phyloP scores from a whole-genome alignment of 2,888 invertebrate species.

The Ceratothoa steindachneri region DNA sequence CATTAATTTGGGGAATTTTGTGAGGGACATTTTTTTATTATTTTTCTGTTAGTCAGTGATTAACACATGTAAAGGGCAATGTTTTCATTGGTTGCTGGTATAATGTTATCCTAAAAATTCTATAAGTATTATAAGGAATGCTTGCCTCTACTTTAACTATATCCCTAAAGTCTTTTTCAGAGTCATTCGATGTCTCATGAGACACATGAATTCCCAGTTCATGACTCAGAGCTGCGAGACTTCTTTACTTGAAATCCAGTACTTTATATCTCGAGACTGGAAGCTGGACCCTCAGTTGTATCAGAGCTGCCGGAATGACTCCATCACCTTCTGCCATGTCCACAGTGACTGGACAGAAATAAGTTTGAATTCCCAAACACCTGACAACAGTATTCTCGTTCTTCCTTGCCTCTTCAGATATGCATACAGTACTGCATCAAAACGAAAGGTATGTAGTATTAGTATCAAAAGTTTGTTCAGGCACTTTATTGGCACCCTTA shows the following conservation, averaged over 20 bases:
- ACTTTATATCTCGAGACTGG: slow-evolving; percentile 92
- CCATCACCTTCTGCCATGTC: slow-evolving; percentile 73
- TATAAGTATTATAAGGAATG: no score
- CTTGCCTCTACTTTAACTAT: no score
- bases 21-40: no score
- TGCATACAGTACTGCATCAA: slow-evolving; percentile 53
- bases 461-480: no score
- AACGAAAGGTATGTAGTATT: slow-evolving; percentile 28
- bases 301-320: slow-evolving; percentile 81
- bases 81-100: no score
- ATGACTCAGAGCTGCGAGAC: slow-evolving; percentile 66
- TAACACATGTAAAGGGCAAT: no score
- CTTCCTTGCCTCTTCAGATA: slow-evolving; percentile 82
- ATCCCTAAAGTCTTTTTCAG: no score
- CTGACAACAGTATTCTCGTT: slow-evolving; percentile 57
- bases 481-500: no score
- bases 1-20: no score
- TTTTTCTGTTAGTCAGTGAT: no score
- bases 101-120: no score
- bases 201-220: slow-evolving; percentile 61
- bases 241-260: slow-evolving; percentile 89
- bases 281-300: slow-evolving; percentile 85
- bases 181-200: slow-evolving; percentile 91
- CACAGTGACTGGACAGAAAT: slow-evolving; percentile 70
- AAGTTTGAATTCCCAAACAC: slow-evolving; percentile 48